Evolutionary conservation across 2,888 invertebrate species (phyloP).

Genomic region (Pristionchus mayeri): DNA sequence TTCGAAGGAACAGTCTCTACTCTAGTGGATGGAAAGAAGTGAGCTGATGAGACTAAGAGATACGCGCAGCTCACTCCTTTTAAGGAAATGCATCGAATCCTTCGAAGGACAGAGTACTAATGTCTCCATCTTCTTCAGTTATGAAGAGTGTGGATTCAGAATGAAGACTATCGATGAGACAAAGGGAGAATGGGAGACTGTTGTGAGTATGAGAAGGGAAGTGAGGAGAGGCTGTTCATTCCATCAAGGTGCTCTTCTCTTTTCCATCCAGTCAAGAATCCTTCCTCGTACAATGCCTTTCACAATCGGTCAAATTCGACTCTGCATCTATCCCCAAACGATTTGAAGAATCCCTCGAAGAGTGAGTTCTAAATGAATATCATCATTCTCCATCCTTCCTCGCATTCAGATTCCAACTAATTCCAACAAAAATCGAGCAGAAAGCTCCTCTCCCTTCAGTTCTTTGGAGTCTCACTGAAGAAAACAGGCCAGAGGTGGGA

Average conservation of each 20-base stretch:
- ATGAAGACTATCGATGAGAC: neutral
- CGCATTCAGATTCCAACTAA: constrained; percentile 39
- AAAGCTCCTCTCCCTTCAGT: constrained; percentile 31
- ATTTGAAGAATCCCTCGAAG: constrained; percentile 45
- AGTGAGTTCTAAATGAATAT: neutral
- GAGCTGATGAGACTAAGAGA: too few species aligned
- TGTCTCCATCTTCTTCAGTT: constrained; percentile 27
- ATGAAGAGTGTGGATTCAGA: constrained; percentile 35
- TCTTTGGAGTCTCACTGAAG: constrained; percentile 30
- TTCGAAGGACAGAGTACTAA: neutral
- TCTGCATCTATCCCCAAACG: neutral
- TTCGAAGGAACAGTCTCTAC: constrained; percentile 20
- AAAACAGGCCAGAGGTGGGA: constrained; percentile 23
- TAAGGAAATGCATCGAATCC: neutral
- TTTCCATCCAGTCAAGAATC: constrained; percentile 10
- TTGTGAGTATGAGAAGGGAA: neutral
- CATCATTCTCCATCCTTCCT: neutral
- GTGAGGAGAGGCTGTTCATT: neutral
- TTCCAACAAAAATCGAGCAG: constrained; percentile 41
- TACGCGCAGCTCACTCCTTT: neutral
- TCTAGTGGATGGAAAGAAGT: constrained; percentile 1
- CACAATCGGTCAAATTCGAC: neutral
- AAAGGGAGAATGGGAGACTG: constrained; percentile 23
- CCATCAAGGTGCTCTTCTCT: neutral
- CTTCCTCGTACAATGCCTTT: neutral